phyloP scores from a whole-genome alignment of 2,113 vertebrate species.

The Triplophysa dalaica region DNA sequence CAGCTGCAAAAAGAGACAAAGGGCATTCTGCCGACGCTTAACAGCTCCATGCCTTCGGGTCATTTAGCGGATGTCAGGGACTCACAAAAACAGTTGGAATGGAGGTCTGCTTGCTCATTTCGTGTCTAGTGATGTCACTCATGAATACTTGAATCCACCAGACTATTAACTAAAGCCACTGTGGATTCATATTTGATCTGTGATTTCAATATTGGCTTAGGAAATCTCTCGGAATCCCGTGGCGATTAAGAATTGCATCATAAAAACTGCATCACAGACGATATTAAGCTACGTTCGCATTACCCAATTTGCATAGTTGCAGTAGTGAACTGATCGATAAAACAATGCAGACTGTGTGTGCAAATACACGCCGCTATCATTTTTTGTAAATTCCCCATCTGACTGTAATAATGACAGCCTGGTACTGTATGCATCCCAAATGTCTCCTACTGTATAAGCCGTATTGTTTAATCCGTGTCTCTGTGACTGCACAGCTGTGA shows the following conservation, averaged over 20 bases:
- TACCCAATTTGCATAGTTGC: no score
- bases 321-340: no score
- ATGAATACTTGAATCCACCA: constrained; percentile 3
- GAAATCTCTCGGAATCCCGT: neutral
- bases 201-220: neutral
- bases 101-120: neutral
- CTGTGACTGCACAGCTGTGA: constrained; percentile 42
- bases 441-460: constrained; percentile 15
- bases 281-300: no score
- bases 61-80: neutral
- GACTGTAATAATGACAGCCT: neutral
- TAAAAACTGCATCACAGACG: no score
- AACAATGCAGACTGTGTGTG: no score
- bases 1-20: neutral
- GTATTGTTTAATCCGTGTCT: constrained; percentile 18
- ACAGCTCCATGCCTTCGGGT: neutral
- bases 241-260: no score
- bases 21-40: neutral
- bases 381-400: no score
- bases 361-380: no score
- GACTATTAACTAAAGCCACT: neutral
- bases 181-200: neutral
- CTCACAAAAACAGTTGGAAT: constrained; percentile 4
- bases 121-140: neutral
- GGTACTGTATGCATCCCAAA: constrained; percentile 1